Conservation (phyloP, 2,888 invertebrate species). For the Eupithecia subumbrata region DNA sequence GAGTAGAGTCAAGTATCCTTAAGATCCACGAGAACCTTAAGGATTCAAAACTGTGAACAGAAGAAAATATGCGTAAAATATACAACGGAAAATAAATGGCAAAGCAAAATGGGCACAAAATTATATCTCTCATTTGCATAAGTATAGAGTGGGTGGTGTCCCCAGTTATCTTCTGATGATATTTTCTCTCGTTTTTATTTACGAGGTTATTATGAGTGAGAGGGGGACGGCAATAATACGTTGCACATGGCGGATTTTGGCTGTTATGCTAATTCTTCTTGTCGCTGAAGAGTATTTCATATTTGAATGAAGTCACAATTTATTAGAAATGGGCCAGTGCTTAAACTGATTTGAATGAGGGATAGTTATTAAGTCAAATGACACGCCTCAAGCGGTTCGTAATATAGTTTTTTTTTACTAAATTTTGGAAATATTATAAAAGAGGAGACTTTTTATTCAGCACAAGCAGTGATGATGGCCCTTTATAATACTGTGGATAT, state of each 20-base stretch:
- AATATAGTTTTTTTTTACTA: too few species aligned
- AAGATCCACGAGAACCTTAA: too few species aligned
- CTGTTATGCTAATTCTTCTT: conserved; percentile 35
- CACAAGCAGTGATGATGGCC: background rate
- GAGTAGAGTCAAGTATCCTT: too few species aligned
- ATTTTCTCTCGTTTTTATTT: conserved; percentile 25
- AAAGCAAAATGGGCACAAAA: conserved; percentile 46
- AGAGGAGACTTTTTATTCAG: background rate
- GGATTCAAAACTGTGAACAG: background rate
- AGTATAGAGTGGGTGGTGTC: conserved; percentile 45
- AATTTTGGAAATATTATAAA: background rate
- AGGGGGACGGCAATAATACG: conserved; percentile 35
- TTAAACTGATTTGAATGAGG: conserved; percentile 1
- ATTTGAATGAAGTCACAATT: conserved; percentile 21
- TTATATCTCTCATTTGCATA: conserved; percentile 51
- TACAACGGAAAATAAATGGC: conserved; percentile 40
- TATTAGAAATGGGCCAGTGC: conserved; percentile 8
- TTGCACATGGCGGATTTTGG: conserved; percentile 40
- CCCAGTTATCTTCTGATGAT: conserved; percentile 46
- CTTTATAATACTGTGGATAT: too few species aligned
- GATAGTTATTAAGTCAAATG: background rate
- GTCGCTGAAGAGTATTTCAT: conserved; percentile 25
- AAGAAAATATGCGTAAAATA: conserved; percentile 40
- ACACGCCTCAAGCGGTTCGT: too few species aligned
- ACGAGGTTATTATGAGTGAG: conserved; percentile 7